phyloP scores from a whole-genome alignment of 1,140 invertebrate genomes.

The Tribolium madens region DNA sequence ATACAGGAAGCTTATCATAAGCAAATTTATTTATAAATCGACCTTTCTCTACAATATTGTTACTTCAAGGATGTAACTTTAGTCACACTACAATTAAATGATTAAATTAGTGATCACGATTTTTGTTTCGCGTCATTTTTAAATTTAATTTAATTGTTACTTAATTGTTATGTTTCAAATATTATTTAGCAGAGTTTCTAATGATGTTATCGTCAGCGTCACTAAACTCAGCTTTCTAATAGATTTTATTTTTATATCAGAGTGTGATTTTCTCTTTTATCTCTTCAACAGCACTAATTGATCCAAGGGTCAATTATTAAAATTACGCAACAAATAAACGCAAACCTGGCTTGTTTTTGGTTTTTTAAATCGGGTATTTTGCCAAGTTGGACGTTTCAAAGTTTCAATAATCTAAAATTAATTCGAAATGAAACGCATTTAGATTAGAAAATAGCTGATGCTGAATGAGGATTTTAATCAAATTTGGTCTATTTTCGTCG shows the following conservation, averaged over 20 bases:
- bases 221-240: slow-evolving; percentile 45
- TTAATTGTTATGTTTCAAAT: slow-evolving; percentile 22
- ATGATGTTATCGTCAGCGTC: slow-evolving; percentile 22
- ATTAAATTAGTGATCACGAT: slow-evolving; percentile 22
- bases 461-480: neutral
- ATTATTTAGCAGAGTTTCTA: slow-evolving; percentile 12
- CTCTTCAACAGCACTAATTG: slow-evolving; percentile 5
- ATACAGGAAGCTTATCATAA: slow-evolving; percentile 40
- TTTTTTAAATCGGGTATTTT: slow-evolving; percentile 18
- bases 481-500: neutral
- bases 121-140: slow-evolving; percentile 9
- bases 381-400: slow-evolving; percentile 18
- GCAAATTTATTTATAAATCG: slow-evolving; percentile 40
- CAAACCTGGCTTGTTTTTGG: neutral
- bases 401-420: slow-evolving; percentile 22
- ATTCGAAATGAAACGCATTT: neutral
- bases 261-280: slow-evolving; percentile 35
- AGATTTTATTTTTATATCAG: slow-evolving; percentile 43
- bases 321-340: slow-evolving; percentile 13
- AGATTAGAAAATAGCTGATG: slow-evolving; percentile 1
- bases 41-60: slow-evolving; percentile 37
- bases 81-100: slow-evolving; percentile 34
- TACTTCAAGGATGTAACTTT: slow-evolving; percentile 28
- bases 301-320: neutral
- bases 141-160: slow-evolving; percentile 11